Conservation (phyloP, 2,888 invertebrate genomes). For the Agrochola litura region DNA sequence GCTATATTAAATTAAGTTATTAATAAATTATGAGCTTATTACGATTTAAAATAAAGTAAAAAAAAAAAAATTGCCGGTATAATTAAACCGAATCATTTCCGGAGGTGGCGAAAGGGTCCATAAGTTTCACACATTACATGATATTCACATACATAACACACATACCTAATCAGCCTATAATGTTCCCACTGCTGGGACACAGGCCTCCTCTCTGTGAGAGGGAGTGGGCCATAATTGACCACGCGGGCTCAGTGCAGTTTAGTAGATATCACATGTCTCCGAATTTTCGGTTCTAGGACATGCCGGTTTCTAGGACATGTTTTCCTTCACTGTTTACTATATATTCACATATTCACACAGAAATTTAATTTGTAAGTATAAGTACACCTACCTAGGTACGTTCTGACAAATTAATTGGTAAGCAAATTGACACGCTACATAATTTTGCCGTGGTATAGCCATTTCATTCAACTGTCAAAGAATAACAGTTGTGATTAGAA, state of each 20-base stretch:
- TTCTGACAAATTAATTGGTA: not conserved
- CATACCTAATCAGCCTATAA: too few species aligned
- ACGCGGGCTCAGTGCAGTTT: too few species aligned
- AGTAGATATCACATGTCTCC: too few species aligned
- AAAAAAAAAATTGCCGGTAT: not conserved
- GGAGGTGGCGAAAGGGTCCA: too few species aligned
- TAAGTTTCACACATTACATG: not conserved
- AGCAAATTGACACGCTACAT: not conserved
- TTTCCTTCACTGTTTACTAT: too few species aligned
- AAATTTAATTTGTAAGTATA: not conserved
- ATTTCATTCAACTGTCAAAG: not conserved
- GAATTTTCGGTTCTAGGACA: too few species aligned
- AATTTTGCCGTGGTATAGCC: too few species aligned
- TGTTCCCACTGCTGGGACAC: too few species aligned
- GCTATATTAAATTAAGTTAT: not conserved
- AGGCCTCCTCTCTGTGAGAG: too few species aligned
- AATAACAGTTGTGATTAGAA: not conserved
- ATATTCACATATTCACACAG: too few species aligned
- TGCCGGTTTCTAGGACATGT: too few species aligned
- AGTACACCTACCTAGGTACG: not conserved
- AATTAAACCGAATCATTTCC: not conserved
- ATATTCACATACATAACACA: not conserved
- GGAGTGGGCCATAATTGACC: too few species aligned
- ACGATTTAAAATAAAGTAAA: not conserved
- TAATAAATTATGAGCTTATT: not conserved